phyloP scores from a whole-genome alignment of 2,113 vertebrate species.

The Psilopogon haemacephalus region DNA sequence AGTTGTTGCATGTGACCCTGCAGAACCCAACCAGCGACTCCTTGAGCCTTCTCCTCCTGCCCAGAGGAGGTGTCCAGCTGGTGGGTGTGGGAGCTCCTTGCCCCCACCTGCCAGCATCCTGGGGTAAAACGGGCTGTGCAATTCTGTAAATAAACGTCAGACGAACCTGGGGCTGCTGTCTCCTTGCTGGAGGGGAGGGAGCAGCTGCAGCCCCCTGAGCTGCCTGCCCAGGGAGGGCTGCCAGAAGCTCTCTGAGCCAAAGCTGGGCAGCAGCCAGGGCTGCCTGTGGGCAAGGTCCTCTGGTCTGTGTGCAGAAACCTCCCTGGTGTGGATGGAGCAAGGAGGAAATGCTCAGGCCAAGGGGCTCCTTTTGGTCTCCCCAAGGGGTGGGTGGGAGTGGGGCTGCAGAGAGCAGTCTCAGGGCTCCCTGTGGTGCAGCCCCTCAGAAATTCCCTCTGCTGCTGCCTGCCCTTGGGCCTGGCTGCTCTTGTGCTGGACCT shows the following conservation, averaged over 20 bases:
- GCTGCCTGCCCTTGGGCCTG: rapidly evolving
- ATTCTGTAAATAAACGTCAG: slow-evolving; percentile 67
- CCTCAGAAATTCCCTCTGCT: neutral
- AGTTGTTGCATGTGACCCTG: slow-evolving; percentile 20
- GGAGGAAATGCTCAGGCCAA: no score
- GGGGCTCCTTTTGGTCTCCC: neutral
- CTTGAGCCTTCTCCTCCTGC: neutral
- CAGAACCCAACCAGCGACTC: neutral
- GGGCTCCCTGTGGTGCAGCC: neutral
- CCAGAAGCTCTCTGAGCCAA: neutral
- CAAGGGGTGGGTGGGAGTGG: neutral
- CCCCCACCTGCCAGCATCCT: neutral
- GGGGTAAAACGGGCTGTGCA: slow-evolving; percentile 58
- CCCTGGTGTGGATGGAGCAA: neutral
- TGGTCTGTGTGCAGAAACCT: neutral
- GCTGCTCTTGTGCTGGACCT: no score
- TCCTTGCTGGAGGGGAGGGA: neutral
- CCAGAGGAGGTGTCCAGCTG: neutral
- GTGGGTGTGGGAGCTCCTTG: neutral
- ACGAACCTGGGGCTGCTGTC: neutral
- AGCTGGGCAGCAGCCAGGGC: neutral
- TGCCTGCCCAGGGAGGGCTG: neutral
- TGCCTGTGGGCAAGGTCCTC: neutral
- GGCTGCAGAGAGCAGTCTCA: rapidly evolving
- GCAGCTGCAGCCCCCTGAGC: neutral